Percentiles rank a stretch among this genome's conserved stretches.
phyloP scores from a whole-genome alignment of 2,113 vertebrate genomes.

The Aegithalos caudatus region DNA sequence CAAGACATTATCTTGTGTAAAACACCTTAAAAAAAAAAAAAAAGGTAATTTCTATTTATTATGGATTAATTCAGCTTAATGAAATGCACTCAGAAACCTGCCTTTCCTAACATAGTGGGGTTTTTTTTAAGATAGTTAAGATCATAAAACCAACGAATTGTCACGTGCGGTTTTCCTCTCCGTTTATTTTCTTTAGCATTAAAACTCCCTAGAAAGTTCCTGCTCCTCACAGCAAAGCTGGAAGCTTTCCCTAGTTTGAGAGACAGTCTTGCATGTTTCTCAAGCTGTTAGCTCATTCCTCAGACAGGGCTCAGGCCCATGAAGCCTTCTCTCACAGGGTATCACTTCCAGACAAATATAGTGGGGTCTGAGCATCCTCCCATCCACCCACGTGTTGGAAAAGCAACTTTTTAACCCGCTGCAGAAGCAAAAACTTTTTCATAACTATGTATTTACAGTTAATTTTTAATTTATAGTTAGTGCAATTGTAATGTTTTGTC shows the following conservation, averaged over 20 bases:
- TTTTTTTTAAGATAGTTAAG: neutral
- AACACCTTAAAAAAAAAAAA: neutral
- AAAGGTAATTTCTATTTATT: neutral
- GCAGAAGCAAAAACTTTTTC: neutral
- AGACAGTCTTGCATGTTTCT: neutral
- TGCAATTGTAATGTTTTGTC: neutral
- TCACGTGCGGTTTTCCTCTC: neutral
- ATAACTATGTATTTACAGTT: neutral
- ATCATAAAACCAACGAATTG: neutral
- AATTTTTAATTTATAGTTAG: neutral
- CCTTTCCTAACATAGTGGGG: neutral
- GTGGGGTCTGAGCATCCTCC: neutral
- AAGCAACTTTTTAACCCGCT: neutral
- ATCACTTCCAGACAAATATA: neutral
- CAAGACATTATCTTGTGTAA: neutral
- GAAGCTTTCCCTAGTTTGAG: neutral
- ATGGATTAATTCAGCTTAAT: neutral
- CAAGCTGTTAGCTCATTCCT: neutral
- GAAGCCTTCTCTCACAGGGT: neutral
- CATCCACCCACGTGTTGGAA: neutral
- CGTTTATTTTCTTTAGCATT: neutral
- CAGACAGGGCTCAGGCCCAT: neutral
- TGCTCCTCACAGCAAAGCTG: neutral
- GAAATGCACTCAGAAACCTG: neutral
- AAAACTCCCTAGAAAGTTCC: neutral